Evolutionary conservation across 2,888 invertebrate genomes (phyloP).

Genomic region (Camponotus fellah): DNA sequence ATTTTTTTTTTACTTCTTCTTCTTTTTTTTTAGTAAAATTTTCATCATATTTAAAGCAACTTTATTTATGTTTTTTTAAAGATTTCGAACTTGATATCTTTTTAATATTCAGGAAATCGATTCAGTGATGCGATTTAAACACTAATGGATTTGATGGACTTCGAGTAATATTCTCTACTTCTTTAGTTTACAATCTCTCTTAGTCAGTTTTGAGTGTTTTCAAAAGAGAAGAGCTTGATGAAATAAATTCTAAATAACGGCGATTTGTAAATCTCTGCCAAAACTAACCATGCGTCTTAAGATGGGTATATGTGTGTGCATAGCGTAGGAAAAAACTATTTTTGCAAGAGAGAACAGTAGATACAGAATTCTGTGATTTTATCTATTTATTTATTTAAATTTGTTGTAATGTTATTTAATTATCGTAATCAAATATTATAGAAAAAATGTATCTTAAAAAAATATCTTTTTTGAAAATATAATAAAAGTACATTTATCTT

Average conservation of each 20-base stretch:
- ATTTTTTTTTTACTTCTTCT: neutral
- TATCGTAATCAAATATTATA: too few species aligned
- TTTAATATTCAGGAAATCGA: constrained; percentile 28
- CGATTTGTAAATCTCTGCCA: constrained; percentile 49
- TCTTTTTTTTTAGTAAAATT: neutral
- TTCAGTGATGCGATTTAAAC: constrained; percentile 16
- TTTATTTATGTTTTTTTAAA: neutral
- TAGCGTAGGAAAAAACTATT: neutral
- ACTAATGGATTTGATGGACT: constrained; percentile 54
- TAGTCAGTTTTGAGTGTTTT: constrained; percentile 46
- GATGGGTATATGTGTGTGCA: neutral
- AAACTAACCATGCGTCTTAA: constrained; percentile 22
- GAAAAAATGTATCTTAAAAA: neutral
- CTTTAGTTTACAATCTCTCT: constrained; percentile 63
- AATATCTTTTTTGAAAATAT: too few species aligned
- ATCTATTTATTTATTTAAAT: neutral
- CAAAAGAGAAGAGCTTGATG: constrained; percentile 23
- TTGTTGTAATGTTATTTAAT: neutral
- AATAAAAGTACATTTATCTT: constrained; percentile 25
- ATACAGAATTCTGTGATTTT: neutral
- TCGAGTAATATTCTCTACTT: constrained; percentile 62
- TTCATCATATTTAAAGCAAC: neutral
- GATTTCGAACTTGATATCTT: neutral
- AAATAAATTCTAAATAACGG: constrained; percentile 65
- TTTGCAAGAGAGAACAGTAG: neutral